Percentiles rank a stretch among this genome's conserved stretches.
Evolutionary conservation across 2,113 vertebrate genomes (phyloP).

Genomic region (Danionella cerebrum): DNA sequence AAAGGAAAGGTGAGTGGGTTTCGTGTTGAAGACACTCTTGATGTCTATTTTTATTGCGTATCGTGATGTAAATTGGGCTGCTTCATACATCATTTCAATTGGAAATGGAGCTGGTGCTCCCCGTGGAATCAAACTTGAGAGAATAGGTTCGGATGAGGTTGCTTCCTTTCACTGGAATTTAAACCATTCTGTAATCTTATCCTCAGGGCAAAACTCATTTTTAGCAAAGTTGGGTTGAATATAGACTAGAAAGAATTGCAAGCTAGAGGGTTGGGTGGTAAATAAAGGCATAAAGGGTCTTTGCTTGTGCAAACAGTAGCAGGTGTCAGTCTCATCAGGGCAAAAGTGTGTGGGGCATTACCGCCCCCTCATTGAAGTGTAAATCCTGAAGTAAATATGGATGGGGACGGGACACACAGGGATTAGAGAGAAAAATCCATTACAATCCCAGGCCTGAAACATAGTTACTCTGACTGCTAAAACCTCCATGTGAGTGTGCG

Average conservation of each 20-base stretch:
- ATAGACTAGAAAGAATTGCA: not conserved
- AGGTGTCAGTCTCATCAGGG: not conserved
- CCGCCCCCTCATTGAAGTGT: slow-evolving; percentile 24
- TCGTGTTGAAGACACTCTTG: slow-evolving; percentile 5
- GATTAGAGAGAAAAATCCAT: slow-evolving; percentile 21
- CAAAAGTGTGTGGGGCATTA: not conserved
- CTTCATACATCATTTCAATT: slow-evolving; percentile 3
- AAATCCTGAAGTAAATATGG: slow-evolving; percentile 30
- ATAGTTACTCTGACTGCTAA: not conserved
- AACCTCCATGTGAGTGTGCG: not conserved
- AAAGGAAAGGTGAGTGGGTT: slow-evolving; percentile 11
- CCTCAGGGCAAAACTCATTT: not conserved
- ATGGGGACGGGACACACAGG: not conserved
- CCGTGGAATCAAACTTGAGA: not conserved
- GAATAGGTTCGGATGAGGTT: not conserved
- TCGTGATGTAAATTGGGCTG: not conserved
- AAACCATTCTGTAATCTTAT: slow-evolving; percentile 7
- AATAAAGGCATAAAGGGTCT: not conserved
- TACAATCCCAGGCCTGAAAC: not conserved
- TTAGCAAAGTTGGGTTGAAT: not conserved
- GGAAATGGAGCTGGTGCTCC: not conserved
- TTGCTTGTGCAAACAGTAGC: not conserved
- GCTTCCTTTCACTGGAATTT: not conserved
- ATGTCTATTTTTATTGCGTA: slow-evolving; percentile 5
- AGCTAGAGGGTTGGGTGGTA: not conserved